These are phyloP conservation scores for Tachysurus vachellii DNA, from an alignment of 2,113 vertebrate species.

Conservation along the genomic window DNA sequence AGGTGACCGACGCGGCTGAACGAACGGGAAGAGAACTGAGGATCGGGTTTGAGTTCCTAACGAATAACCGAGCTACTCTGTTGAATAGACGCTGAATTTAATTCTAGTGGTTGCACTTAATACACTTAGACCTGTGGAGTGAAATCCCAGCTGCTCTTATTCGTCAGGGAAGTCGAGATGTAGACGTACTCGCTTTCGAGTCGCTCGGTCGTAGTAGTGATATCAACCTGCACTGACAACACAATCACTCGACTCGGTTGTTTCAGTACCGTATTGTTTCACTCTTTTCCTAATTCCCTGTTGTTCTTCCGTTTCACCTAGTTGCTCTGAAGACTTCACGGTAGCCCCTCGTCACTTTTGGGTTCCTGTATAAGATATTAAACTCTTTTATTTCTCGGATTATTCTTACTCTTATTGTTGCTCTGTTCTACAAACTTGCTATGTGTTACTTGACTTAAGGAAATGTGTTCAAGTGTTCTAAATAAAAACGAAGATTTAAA, in stretches of 20 bases:
- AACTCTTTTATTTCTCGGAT: conserved; percentile 64
- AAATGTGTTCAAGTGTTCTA: conserved; percentile 74
- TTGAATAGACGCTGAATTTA: conserved; percentile 3
- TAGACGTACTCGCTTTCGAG: neutral
- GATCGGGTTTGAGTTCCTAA: neutral
- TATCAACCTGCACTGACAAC: conserved; percentile 63
- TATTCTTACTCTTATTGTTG: conserved; percentile 70
- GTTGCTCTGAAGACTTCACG: conserved; percentile 62
- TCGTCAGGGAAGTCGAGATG: neutral
- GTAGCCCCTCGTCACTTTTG: conserved; percentile 61
- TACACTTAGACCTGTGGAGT: conserved; percentile 8
- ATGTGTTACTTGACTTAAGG: conserved; percentile 73
- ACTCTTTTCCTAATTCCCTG: conserved; percentile 45
- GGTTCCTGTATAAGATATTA: conserved; percentile 67
- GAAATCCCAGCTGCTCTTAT: neutral
- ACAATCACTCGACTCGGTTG: conserved; percentile 55
- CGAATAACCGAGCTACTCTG: neutral
- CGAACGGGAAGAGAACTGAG: neutral
- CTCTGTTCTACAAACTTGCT: conserved; percentile 71
- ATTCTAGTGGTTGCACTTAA: conserved; percentile 31
- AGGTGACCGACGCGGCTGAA: conserved; percentile 48
- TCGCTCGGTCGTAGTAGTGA: neutral
- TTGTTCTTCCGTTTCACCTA: conserved; percentile 53
- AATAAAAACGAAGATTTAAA: conserved; percentile 74
- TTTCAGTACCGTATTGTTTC: conserved; percentile 49